Percentiles rank a stretch among this genome's conserved stretches.
phyloP scores from a whole-genome alignment of 35 echinoderm and acorn worm genomes.

The Apostichopus californicus region DNA sequence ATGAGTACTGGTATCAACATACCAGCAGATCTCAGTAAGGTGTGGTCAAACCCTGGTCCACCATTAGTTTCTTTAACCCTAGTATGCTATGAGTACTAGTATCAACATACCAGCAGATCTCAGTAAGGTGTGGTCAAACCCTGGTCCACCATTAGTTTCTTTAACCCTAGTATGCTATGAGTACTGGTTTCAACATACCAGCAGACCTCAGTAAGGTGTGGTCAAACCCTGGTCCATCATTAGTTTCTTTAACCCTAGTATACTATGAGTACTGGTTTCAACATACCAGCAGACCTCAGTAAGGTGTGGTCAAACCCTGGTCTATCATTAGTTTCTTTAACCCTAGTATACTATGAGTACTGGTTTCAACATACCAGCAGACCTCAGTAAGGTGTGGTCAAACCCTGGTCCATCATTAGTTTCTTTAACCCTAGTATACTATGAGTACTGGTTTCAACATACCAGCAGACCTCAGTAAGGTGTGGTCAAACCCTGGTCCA shows the following conservation, averaged over 20 bases:
- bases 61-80: neutral
- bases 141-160: neutral
- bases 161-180: too few relatives aligned
- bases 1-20: neutral
- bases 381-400: slow-evolving; percentile 40
- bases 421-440: too few relatives aligned
- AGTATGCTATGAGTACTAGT: too few relatives aligned
- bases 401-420: neutral
- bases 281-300: slow-evolving; percentile 25
- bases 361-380: slow-evolving; percentile 24
- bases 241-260: neutral
- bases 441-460: too few relatives aligned
- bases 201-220: slow-evolving; percentile 24
- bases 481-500: too few relatives aligned
- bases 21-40: slow-evolving; percentile 19
- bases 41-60: slow-evolving; percentile 40
- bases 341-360: too few relatives aligned
- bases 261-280: too few relatives aligned
- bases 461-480: too few relatives aligned
- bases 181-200: slow-evolving; percentile 24
- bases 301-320: slow-evolving; percentile 40
- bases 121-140: slow-evolving; percentile 37
- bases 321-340: too few relatives aligned
- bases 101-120: slow-evolving; percentile 22
- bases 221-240: slow-evolving; percentile 13